A percentile compares a stretch with the other conserved stretches of the same genome.
Conservation (phyloP, 2,888 invertebrate genomes). For the Thymelicus acteon region DNA sequence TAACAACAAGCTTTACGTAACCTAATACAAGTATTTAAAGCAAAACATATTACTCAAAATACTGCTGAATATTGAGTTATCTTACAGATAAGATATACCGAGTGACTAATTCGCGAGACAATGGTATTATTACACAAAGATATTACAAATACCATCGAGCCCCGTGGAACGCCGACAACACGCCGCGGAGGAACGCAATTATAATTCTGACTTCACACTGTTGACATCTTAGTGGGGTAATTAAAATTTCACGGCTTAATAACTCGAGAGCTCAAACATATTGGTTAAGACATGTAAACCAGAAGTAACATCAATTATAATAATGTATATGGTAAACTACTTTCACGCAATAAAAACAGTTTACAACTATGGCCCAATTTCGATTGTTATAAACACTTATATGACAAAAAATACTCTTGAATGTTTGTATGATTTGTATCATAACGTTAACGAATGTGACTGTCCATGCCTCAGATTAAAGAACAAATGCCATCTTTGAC, state of each 20-base stretch:
- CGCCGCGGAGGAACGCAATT: slow-evolving; percentile 28
- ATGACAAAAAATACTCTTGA: no score
- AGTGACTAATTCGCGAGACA: not conserved
- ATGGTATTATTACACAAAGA: slow-evolving; percentile 2
- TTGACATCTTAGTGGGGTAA: slow-evolving; percentile 25
- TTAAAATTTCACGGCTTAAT: slow-evolving; percentile 2
- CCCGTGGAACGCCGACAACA: slow-evolving; percentile 3
- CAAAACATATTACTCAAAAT: not conserved
- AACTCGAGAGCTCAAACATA: not conserved
- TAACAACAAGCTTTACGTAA: not conserved
- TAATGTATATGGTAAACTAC: no score
- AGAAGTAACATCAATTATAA: no score
- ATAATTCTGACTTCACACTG: slow-evolving; percentile 23
- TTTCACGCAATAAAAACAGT: no score
- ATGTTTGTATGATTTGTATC: no score
- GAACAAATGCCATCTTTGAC: no score
- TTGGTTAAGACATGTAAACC: not conserved
- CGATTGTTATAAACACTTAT: no score
- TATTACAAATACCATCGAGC: slow-evolving; percentile 6
- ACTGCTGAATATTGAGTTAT: not conserved
- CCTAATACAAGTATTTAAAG: not conserved
- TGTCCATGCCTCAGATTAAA: no score
- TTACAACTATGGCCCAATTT: no score
- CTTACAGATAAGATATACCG: not conserved
- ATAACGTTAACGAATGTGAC: no score